Evolutionary conservation across 2,797 vertebrate genomes (phyloP).

Genomic region (Sylvia borin): DNA sequence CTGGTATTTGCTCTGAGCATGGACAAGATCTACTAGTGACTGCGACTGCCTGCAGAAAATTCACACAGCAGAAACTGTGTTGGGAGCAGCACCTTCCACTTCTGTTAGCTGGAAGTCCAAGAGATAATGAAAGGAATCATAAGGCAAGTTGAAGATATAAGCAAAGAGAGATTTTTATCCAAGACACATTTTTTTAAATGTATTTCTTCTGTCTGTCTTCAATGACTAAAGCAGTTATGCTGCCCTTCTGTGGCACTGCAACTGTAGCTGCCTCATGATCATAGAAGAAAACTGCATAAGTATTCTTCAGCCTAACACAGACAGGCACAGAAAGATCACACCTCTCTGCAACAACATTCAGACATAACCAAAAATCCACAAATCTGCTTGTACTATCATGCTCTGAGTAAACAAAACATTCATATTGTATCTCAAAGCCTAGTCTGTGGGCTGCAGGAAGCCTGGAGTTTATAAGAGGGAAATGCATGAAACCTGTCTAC

Average conservation of each 20-base stretch:
- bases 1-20: constrained; percentile 4
- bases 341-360: rapidly evolving
- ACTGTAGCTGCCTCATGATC: background rate
- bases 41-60: background rate
- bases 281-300: background rate
- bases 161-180: background rate
- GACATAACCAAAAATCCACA: background rate
- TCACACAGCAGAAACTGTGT: background rate
- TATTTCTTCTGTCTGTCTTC: background rate
- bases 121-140: background rate
- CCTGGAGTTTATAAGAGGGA: background rate
- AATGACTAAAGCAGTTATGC: background rate
- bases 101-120: background rate
- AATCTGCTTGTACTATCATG: background rate
- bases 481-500: background rate
- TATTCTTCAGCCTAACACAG: background rate
- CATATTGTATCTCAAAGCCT: background rate
- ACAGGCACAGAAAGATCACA: background rate
- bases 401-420: background rate
- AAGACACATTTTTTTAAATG: background rate
- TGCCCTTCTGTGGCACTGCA: background rate
- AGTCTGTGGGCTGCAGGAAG: background rate
- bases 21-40: background rate
- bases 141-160: background rate
- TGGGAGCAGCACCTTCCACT: background rate